Evolutionary conservation across 2,113 vertebrate species (phyloP).

Genomic region (Rhea pennata): DNA sequence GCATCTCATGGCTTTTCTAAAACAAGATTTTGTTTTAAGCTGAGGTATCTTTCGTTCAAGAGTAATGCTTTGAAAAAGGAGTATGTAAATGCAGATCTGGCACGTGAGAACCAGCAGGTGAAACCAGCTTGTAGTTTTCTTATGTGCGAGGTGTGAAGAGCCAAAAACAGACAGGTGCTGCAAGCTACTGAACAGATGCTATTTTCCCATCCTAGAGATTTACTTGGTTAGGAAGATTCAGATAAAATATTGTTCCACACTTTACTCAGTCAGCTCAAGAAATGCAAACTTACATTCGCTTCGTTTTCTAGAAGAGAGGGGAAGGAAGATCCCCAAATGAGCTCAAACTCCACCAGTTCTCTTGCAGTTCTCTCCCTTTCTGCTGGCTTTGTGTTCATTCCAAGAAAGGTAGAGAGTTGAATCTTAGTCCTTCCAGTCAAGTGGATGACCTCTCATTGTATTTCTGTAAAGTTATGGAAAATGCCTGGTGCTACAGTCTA

Average conservation of each 20-base stretch:
- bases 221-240: neutral
- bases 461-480: neutral
- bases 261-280: neutral
- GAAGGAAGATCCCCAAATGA: neutral
- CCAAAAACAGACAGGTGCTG: neutral
- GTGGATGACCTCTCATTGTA: rapidly evolving
- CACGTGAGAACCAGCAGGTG: neutral
- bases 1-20: neutral
- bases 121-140: neutral
- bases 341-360: neutral
- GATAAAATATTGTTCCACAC: neutral
- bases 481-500: neutral
- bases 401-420: neutral
- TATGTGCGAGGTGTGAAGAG: neutral
- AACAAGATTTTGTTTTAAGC: neutral
- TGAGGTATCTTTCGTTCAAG: neutral
- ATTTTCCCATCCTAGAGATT: neutral
- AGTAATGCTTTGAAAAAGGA: neutral
- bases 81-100: neutral
- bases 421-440: neutral
- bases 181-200: neutral
- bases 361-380: neutral
- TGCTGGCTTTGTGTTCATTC: neutral
- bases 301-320: neutral
- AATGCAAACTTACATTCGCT: neutral